Conservation (phyloP, 2,113 vertebrate species). For the rabbit (Oryctolagus cuniculus) region mOryCun1.1 NC_091432.1:96481001-96481500, state of each 20-base stretch:
- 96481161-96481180: background rate
- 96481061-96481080: background rate
- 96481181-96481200: background rate
- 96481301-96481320: background rate
- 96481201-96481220: background rate
- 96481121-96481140: rapidly evolving
- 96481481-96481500: background rate
- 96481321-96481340: background rate
- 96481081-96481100: background rate
- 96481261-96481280: background rate
- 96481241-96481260: background rate
- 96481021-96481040: constrained; percentile 72
- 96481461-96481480: background rate
- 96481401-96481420: background rate
- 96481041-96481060: background rate
- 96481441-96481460: background rate
- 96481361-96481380: background rate
- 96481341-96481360: background rate
- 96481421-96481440: background rate
- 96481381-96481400: background rate
- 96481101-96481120: background rate
- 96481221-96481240: background rate
- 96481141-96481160: background rate
- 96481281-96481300: background rate
- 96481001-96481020: constrained; percentile 45